Base-by-base conservation (phyloP, 2,113 vertebrate species). In the Gobius niger region DNA sequence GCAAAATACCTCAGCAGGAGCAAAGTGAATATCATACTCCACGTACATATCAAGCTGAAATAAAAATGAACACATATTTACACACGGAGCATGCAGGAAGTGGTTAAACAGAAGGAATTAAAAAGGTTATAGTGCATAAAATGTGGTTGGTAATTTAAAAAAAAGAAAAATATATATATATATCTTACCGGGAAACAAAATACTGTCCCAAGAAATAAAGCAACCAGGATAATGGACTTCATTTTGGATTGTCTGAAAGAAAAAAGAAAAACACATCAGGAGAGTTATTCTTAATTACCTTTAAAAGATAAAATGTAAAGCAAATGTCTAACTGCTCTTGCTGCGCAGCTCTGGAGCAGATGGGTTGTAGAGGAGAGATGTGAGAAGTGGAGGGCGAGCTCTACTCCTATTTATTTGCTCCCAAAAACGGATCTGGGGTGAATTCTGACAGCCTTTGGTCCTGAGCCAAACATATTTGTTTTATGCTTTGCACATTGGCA, bases 381-480 rank as follows among this genome's bases (percentile, higher is more conserved):
- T 73, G 76, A 75, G 67, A 57, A 46, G 62, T 14, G 24, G 40
- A 57, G 67, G 16, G 67, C 56, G 67, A 63, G 77, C 80, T 77
- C 68, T 63, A n/a, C 74, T 70, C 77, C 88, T 87, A 86, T 90
- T 88, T 91, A 91, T 91, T 80, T 67, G 67, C 81, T 68, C 57
- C 44, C 44, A 47, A 53, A 84, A 85, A 73, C 79, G 75, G 82
- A 72, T 44, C 0, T 14, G 59, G 57, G 74, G 63, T 69, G 70
- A 60, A 42, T n/a, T 63, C 61, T 84, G 80, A 86, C 85, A 85
- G 75, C 14, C 47, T 10, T 78, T 90, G 83, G 77, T 74, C 13
- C 52, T 4, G 3, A 70, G 86, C 89, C 89, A 90, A 77, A 1
- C 8, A 54, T 42, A 61, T 75, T 59, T 5, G n/a, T 74, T 72